Conservation (phyloP, 2,888 invertebrate species). For the Lithophane semibrunnea region DNA sequence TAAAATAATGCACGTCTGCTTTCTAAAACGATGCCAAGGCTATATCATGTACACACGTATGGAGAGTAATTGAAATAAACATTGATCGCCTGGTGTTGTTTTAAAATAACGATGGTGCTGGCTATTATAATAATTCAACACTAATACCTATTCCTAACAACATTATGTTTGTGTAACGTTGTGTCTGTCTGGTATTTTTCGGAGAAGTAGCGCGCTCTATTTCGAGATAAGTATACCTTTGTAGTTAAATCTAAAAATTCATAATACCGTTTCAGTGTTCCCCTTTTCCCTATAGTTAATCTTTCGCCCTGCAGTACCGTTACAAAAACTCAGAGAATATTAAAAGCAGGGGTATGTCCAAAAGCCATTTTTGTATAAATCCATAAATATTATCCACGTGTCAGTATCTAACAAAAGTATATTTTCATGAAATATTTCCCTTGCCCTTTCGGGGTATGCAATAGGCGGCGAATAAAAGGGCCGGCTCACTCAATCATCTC, state of each 20-base stretch:
- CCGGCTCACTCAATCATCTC: slow-evolving; percentile 62
- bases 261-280: slow-evolving; percentile 1
- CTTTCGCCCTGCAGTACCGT: slow-evolving; percentile 6
- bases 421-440: slow-evolving; percentile 66
- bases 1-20: slow-evolving; percentile 44
- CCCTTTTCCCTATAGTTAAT: slow-evolving; percentile 14
- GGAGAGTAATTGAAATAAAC: slow-evolving; percentile 48
- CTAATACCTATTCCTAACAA: slow-evolving; percentile 11
- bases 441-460: slow-evolving; percentile 53
- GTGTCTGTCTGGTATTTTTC: slow-evolving; percentile 1
- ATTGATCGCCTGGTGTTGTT: slow-evolving; percentile 18
- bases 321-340: slow-evolving; percentile 26
- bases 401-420: slow-evolving; percentile 66
- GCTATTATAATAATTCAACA: slow-evolving; percentile 20
- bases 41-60: slow-evolving; percentile 29
- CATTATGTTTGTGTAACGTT: slow-evolving; percentile 5
- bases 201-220: slow-evolving; percentile 25
- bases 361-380: slow-evolving; percentile 48
- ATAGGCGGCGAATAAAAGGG: slow-evolving; percentile 58
- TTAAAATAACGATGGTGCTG: slow-evolving; percentile 24
- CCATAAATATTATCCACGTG: slow-evolving; percentile 62
- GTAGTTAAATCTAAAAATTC: slow-evolving; percentile 1
- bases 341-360: slow-evolving; percentile 19
- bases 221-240: background rate
- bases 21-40: slow-evolving; percentile 56